Evolutionary conservation across 2,888 invertebrate genomes (phyloP), one percentile per base, ranked within the genome.

Genomic region (Drosophila subsilvestris): DNA sequence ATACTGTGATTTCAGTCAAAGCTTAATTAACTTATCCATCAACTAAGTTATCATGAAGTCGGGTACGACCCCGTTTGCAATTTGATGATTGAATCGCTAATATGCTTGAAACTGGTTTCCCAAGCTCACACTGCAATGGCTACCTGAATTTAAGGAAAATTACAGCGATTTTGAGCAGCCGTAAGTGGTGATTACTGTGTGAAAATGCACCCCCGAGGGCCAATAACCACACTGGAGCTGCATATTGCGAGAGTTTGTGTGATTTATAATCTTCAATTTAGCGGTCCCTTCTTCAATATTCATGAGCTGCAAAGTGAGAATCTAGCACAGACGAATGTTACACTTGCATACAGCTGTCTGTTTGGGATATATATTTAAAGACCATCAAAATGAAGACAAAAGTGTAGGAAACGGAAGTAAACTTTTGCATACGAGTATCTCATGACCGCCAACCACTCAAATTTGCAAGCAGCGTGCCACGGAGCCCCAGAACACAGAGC

Each of bases 401-500:
- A 54, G 25, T 65, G 59, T 65, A 55, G 66, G 43, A 43, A 65
- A 73, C 59, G 72, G 49, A 51, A 47, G 74, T 42, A 63, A 58
- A 65, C 57, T 71, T 73, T 48, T 56, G 57, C 57, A 57, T 72
- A n/a, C n/a, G n/a, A n/a, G n/a, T 71, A 72, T 71, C 71, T 72
- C 72, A 71, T 63, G 71, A 49, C 73, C 71, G 58, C 49, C 73
- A 71, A 71, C 63, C 70, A 63, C 70, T 72, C 70, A 25, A 72
- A 57, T 63, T 44, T 27, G 58, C 54, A 44, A 29, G 57, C 14
- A 6, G 14, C 2, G 2, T 37, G 14, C 37, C 32, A 14, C 32
- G 32, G 37, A 37, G 5, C 6, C 14, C 14, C 37, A 14, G 58
- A 14, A 27, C 49, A 59, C 50, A 59, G 67, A 63, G 56, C 63